Evolutionary conservation across 2,888 invertebrate genomes (phyloP), one percentile per base, ranked within the genome.

Genomic region (Rhingia campestris): DNA sequence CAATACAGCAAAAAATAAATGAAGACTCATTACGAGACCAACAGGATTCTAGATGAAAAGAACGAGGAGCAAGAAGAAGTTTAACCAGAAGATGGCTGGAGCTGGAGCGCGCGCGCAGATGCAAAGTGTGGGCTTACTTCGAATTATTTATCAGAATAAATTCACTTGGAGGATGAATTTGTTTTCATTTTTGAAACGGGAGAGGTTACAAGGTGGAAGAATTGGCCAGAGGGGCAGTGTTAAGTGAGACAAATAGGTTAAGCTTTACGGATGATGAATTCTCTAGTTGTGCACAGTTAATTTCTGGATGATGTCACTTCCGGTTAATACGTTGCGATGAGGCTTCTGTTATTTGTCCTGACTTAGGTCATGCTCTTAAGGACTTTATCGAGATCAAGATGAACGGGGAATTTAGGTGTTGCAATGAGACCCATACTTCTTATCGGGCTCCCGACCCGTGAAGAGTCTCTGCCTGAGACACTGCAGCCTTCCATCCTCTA

Each of bases 101-200:
- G 12, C 47, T 22, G 22, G 10, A 30, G 14, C 12, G 43, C 43
- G 3, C 12, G 32, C 47, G 66, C 53, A 72, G 72, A 72, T 66
- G 54, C 43, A 79, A 30, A 58, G 69, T 56, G 70, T 77, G 70
- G 70, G 79, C 56, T 66, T 66, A 53, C 72, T 72, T 79, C 73
- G 79, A 54, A 72, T 72, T 72, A 79, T 79, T 79, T 67, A 73
- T 79, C 59, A 79, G 45, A 72, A 72, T 59, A 64, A 64, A 70
- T 56, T 14, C 64, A 59, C 64, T 79, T 59, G 72, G 22, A 53
- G 51, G 72, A 66, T 72, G 49, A 53, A 64, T 53, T 79, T 72
- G 67, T 59, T 58, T 79, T 72, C 45, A 58, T 63, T n/a, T 49
- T 49, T 35, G 10, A 10, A 33, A 39, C 6, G 10, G 12, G n/a